Evolutionary conservation across 2,888 invertebrate species (phyloP).

Genomic region (Halictus quadricinctus): DNA sequence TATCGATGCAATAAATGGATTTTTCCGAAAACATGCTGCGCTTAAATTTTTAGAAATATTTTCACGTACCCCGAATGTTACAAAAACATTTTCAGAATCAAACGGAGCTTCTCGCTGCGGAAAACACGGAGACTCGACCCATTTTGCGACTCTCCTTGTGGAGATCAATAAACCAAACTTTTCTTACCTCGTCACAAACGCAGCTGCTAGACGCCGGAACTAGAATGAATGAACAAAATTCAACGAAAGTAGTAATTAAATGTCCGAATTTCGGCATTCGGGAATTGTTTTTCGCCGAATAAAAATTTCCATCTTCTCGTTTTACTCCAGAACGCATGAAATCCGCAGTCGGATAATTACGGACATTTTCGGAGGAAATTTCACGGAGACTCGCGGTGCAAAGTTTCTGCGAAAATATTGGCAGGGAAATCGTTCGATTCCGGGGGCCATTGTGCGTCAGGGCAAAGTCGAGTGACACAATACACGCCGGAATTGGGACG

Average conservation of each 20-base stretch:
- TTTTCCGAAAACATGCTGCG: background rate
- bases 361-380: too few species aligned
- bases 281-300: too few species aligned
- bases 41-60: background rate
- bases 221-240: background rate
- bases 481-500: slow-evolving; percentile 73
- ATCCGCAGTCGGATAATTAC: too few species aligned
- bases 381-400: background rate
- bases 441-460: background rate
- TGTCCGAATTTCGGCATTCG: background rate
- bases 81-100: background rate
- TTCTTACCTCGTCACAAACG: background rate
- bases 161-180: background rate
- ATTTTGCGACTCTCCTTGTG: background rate
- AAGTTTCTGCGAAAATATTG: background rate
- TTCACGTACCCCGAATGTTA: background rate
- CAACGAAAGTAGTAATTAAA: background rate
- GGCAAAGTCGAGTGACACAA: slow-evolving; percentile 72
- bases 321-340: background rate
- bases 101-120: background rate
- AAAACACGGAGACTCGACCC: background rate
- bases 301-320: background rate
- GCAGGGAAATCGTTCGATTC: background rate
- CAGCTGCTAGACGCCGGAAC: background rate
- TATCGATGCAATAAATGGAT: background rate